Base-by-base conservation (phyloP, 2,113 vertebrate species). In the Trichechus manatus region DNA sequence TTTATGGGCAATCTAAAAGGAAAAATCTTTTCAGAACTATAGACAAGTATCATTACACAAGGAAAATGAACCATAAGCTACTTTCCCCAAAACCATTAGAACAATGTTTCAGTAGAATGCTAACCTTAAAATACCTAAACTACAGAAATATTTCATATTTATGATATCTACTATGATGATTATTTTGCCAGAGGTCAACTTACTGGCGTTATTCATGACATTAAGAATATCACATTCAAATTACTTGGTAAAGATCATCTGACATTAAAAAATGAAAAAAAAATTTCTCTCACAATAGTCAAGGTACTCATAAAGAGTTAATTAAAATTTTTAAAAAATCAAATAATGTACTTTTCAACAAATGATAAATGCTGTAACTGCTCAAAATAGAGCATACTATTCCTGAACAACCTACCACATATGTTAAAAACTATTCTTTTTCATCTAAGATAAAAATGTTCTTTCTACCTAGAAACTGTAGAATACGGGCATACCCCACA, bases 311-410 rank as follows among this genome's bases (percentile, higher is more conserved):
- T 6, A 22, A 61, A 61, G 19, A 63, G 74, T 63, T 81, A 87
- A 47, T 90, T 89, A 82, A 86, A 95, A 77, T 53, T 13, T 56
- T 61, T 29, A 78, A 84, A 93, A 89, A 74, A 85, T 85, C 68
- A 63, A 87, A 50, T 36, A 47, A 59, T n/a, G 79, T 63, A 87
- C 74, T 47, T 89, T 93, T 19, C 39, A 61, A 93, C 4, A 91
- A 91, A 95, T 27, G 25, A 75, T 89, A 87, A 83, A 91, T 39
- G 29, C 10, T 25, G 9, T 75, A 47, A 87, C 47, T n/a, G 31
- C n/a, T 87, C 59, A 82, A 53, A 94, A 86, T 5, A 87, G 0
- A 83, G 3, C 56, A 94, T 87, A 53, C 83, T 91, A 87, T 70
- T 47, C 42, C 82, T 86, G 6, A 78, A 13, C 8, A 90, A 44